Conservation (phyloP, 2,797 vertebrate genomes). For the Xenops minutus region DNA sequence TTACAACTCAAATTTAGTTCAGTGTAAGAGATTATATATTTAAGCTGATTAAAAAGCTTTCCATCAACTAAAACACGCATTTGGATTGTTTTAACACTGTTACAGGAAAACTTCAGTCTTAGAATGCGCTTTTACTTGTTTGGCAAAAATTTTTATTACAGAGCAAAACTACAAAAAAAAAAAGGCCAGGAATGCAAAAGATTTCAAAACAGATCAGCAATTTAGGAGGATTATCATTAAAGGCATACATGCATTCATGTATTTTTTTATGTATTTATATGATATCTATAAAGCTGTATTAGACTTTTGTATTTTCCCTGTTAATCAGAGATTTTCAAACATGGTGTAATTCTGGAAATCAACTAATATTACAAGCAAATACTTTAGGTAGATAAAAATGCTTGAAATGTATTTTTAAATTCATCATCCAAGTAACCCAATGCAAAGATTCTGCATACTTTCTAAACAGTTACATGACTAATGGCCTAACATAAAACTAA, state of each 20-base stretch:
- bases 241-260: background rate
- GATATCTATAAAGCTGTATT: background rate
- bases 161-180: background rate
- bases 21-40: background rate
- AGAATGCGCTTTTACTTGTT: background rate
- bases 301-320: background rate
- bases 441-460: background rate
- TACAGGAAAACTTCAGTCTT: background rate
- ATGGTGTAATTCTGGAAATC: background rate
- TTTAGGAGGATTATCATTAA: background rate
- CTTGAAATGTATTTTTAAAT: background rate
- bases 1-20: background rate
- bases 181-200: background rate
- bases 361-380: background rate
- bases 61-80: background rate
- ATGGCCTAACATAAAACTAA: background rate
- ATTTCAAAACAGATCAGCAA: background rate
- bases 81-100: background rate
- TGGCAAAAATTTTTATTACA: background rate
- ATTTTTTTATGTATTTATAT: background rate
- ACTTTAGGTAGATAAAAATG: background rate
- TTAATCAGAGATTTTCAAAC: background rate
- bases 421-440: background rate
- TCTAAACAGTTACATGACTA: background rate
- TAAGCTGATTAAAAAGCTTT: background rate